Evolutionary conservation across 2,888 invertebrate genomes (phyloP), one percentile per base, ranked within the genome.

Genomic region (Trimorus sp.): DNA sequence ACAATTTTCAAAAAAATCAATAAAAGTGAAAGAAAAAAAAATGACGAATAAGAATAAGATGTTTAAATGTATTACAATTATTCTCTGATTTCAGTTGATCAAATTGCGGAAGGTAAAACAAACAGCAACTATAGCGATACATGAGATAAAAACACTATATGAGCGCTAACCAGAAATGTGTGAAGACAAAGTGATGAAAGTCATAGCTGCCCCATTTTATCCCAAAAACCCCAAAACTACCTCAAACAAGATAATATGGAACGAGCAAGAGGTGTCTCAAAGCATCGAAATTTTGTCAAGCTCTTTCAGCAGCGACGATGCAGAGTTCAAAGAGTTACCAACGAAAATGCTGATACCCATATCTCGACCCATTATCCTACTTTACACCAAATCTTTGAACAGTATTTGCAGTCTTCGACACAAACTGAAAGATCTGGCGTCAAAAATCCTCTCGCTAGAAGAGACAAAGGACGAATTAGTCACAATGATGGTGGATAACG

Each of bases 81-180:
- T 54, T 93, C 81, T 79, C 26, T 1, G 4, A 26, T 86, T 54
- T 93, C 94, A 95, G 90, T 86, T 95, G 15, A 86, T 92, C 12
- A 89, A 92, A 74, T 92, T 95, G 86, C 85, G 94, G 16, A 86
- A 87, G 45, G 2, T 3, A 6, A 1, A 1, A 87, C 91, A 8
- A 26, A 16, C 9, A 65, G 85, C 92, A 65, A 87, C 92, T 16
- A 92, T 95, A 71, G 94, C 94, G 68, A 92, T 93, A 36, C 92
- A 93, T 40, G 95, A 94, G 89, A 92, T 94, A 3, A 92, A 93
- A 82, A 90, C 90, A 75, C 89, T 95, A 38, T 91, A 93, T 87
- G 92, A 93, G 63, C 92, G 91, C 62, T 93, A 94, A 89, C 90
- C 92, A 14, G 86, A 92, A 14, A 86, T 92, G 68, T 92, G 92